Percentiles rank a stretch among this genome's conserved stretches.
Evolutionary conservation across 1,140 invertebrate species (phyloP).

Genomic region (Saccostrea echinata): DNA sequence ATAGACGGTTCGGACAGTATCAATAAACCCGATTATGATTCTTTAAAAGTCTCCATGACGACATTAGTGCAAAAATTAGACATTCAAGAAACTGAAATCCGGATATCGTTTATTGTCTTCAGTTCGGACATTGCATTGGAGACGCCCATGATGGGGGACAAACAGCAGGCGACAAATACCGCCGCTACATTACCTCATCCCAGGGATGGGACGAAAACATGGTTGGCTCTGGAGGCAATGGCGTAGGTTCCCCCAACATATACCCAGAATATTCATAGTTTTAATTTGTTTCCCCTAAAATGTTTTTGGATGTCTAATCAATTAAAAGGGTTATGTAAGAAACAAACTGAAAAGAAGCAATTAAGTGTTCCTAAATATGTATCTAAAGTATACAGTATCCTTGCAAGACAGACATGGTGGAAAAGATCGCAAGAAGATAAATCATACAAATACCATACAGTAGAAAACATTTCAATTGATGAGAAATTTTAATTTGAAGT

Average conservation of each 20-base stretch:
- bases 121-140: slow-evolving; percentile 29
- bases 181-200: background rate
- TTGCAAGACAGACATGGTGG: too few relatives aligned
- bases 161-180: background rate
- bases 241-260: background rate
- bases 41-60: background rate
- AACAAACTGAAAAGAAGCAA: too few relatives aligned
- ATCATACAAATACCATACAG: too few relatives aligned
- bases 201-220: slow-evolving; percentile 8
- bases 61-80: slow-evolving; percentile 18
- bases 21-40: slow-evolving; percentile 23
- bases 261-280: too few relatives aligned
- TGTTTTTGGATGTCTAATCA: too few relatives aligned
- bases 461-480: too few relatives aligned
- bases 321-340: too few relatives aligned
- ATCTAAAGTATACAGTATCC: too few relatives aligned
- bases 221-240: slow-evolving; percentile 16
- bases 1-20: slow-evolving; percentile 19
- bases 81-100: slow-evolving; percentile 15
- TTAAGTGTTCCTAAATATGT: too few relatives aligned
- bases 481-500: too few relatives aligned
- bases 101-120: slow-evolving; percentile 5
- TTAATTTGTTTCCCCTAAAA: too few relatives aligned
- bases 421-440: too few relatives aligned
- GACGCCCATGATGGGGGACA: background rate